Conservation (phyloP, 2,888 invertebrate species). For the Diachrysia chrysitis region DNA sequence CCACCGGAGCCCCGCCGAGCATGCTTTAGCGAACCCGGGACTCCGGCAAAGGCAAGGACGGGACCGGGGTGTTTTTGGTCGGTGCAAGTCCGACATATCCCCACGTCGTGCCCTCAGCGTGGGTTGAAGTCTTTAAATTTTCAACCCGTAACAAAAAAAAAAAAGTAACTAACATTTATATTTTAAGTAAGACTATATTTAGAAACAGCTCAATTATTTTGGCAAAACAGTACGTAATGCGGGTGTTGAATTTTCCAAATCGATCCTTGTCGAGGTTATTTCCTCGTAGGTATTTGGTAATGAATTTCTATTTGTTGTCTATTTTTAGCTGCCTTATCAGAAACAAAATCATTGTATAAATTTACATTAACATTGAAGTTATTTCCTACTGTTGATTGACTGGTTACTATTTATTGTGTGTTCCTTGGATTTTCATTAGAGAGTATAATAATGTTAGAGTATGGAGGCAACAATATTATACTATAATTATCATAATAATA, state of each 20-base stretch:
- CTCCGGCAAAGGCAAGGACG: too few species aligned
- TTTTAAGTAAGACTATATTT: constrained; percentile 2
- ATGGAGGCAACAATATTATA: too few species aligned
- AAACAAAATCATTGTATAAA: constrained; percentile 25
- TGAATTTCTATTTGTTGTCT: constrained; percentile 35
- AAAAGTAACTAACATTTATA: not conserved
- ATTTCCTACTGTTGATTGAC: not conserved
- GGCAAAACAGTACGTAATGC: constrained; percentile 26
- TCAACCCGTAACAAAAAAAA: not conserved
- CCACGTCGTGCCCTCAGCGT: too few species aligned
- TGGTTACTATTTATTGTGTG: not conserved
- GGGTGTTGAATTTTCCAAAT: constrained; percentile 41
- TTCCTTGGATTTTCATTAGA: constrained; percentile 8
- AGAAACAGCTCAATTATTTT: constrained; percentile 21
- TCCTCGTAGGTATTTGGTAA: constrained; percentile 47
- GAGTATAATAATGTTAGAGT: too few species aligned
- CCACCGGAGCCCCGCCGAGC: too few species aligned
- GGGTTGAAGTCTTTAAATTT: too few species aligned
- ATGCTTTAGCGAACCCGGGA: too few species aligned
- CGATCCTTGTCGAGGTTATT: constrained; percentile 34
- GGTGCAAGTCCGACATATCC: too few species aligned
- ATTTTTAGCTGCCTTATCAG: constrained; percentile 47
- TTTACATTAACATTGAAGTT: constrained; percentile 22
- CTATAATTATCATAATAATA: too few species aligned
- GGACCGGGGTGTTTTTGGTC: too few species aligned